Percentiles rank a stretch among this genome's conserved stretches.
Conservation (phyloP, 2,888 invertebrate species). For the Conus canariensis region DNA sequence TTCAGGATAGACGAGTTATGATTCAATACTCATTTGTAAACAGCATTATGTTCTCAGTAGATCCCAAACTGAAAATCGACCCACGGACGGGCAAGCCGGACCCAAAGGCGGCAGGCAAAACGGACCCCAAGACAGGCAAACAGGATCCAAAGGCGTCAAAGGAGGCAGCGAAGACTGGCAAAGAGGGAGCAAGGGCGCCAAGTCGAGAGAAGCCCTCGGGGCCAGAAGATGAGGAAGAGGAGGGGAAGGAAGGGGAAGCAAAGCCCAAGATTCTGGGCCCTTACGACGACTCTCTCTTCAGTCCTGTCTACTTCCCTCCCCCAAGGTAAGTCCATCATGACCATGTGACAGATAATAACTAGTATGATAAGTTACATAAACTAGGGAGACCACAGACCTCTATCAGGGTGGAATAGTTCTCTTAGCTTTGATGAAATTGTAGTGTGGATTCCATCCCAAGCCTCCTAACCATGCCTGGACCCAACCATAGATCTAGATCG, state of each 20-base stretch:
- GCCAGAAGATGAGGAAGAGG: not conserved
- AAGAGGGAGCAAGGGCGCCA: not conserved
- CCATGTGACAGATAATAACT: too few species aligned
- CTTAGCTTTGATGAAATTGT: too few species aligned
- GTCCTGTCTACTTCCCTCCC: slow-evolving; percentile 34
- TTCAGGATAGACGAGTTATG: too few species aligned
- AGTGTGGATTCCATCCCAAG: too few species aligned
- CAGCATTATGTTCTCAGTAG: too few species aligned
- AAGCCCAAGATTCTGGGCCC: slow-evolving; percentile 37
- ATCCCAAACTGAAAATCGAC: slow-evolving; percentile 3
- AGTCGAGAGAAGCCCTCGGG: not conserved
- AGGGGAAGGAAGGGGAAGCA: not conserved
- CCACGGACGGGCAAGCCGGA: not conserved
- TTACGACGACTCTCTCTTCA: slow-evolving; percentile 22
- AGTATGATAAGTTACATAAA: too few species aligned
- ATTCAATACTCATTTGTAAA: too few species aligned
- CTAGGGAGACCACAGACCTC: too few species aligned
- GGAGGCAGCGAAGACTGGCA: not conserved
- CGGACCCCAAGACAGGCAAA: slow-evolving; percentile 12
- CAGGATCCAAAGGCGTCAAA: not conserved
- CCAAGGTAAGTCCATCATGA: slow-evolving; percentile 34
- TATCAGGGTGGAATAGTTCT: too few species aligned
- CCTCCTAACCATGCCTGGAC: too few species aligned
- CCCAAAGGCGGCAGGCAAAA: not conserved
- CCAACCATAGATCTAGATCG: too few species aligned